Evolutionary conservation across 2,888 invertebrate genomes (phyloP), one percentile per base, ranked within the genome.

Genomic region (Lasioglossum vierecki): DNA sequence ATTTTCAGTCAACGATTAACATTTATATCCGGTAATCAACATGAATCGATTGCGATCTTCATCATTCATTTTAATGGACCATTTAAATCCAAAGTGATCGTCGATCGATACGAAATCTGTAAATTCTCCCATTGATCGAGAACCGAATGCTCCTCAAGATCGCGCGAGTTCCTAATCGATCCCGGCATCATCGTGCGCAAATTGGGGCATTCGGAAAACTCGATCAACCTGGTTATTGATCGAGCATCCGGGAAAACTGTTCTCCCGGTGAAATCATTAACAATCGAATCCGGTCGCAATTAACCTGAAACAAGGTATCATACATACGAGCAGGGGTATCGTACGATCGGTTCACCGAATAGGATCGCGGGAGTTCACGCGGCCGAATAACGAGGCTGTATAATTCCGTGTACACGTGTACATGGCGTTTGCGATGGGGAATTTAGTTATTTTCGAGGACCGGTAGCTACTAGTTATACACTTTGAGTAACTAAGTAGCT

Each of bases 201-300:
- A 22, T 68, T 39, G 18, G 39, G 35, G 39, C 68, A 68, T 39
- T 39, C 22, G 68, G 39, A 39, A 70, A 39, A 70, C n/a, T 70
- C 39, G 70, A 70, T 70, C 41, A 70, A 41, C 41, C 70, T n/a
- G n/a, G 41, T 66, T 70, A 71, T 71, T 44, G 71, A 44, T 71
- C 41, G 44, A 71, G 26, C 44, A 71, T 41, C 44, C 41, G 15
- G 22, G 26, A 44, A 66, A 71, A 15, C 44, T n/a, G 44, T 13
- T n/a, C 44, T 44, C 26, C 44, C 6, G 26, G 8, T 66, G n/a
- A 71, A 26, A 71, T 71, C 44, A 26, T 44, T 44, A 22, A 26
- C 22, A 71, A 44, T 44, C 41, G 44, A 71, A 66, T 66, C 18
- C 66, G 35, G 15, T 35, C 18, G 66, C 66, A 35, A 66, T 66